Percentiles rank a stretch among this genome's conserved stretches.
Conservation (phyloP, 2,888 invertebrate species). For the Quadriops clusia region DNA sequence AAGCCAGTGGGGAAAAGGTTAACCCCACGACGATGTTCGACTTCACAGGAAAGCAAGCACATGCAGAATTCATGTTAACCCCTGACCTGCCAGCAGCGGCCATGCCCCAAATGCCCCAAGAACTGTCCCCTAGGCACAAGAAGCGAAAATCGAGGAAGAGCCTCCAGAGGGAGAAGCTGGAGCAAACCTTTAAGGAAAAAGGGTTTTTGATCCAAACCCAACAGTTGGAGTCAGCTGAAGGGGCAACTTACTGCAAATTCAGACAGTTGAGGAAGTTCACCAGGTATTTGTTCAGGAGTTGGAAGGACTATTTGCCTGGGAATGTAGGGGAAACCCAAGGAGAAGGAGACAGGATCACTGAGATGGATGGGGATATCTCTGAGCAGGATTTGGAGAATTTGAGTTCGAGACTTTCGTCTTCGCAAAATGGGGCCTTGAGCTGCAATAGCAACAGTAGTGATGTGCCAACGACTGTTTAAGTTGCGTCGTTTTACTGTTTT, state of each 20-base stretch:
- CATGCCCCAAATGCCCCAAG: slow-evolving; percentile 21
- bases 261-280: slow-evolving; percentile 83
- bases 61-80: slow-evolving; percentile 29
- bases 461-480: no score
- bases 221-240: slow-evolving; percentile 83
- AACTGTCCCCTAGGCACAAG: slow-evolving; percentile 33
- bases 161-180: slow-evolving; percentile 75
- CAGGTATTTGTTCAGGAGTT: slow-evolving; percentile 79
- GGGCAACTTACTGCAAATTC: slow-evolving; percentile 89
- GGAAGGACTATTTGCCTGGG: slow-evolving; percentile 86
- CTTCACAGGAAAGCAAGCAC: slow-evolving; percentile 25
- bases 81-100: slow-evolving; percentile 26
- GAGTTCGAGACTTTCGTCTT: no score
- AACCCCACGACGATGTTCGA: slow-evolving; percentile 30
- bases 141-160: slow-evolving; percentile 72
- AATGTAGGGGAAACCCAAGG: slow-evolving; percentile 31
- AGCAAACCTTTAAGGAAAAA: slow-evolving; percentile 86
- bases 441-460: slow-evolving; percentile 10
- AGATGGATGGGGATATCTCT: slow-evolving; percentile 7
- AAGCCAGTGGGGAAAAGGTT: slow-evolving; percentile 44
- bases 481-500: no score
- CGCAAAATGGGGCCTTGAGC: no score
- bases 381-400: slow-evolving; percentile 11
- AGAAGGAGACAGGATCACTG: slow-evolving; percentile 19
- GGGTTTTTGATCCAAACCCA: slow-evolving; percentile 89